Base-by-base conservation (phyloP, 2,113 vertebrate genomes). In the Junco hyemalis region DNA sequence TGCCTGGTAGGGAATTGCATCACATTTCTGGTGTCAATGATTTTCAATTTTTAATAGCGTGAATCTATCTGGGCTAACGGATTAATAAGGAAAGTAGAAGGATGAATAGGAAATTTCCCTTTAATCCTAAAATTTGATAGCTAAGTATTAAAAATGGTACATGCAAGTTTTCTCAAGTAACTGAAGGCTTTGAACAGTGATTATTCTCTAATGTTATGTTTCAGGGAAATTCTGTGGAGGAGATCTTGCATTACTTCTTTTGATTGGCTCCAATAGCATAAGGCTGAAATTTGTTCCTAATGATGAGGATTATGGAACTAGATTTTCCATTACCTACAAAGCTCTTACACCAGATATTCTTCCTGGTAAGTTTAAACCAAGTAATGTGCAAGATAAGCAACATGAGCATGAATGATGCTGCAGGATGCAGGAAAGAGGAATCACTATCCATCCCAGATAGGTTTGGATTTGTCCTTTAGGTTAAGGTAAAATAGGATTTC, bases 211-310 rank as follows among this genome's bases (percentile, higher is more conserved):
- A 73, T 53, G 36, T 3, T 21, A 5, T 70, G 33, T 96, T 97
- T 22, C 97, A 99, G 98, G 97, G 4, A 97, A 97, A 69, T 98
- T 98, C 92, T 99, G 98, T 91, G 98, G 98, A 59, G 73, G 60
- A 77, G 82, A 84, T 20, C 61, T 81, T 21, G 97, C 97, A 25
- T 79, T 95, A 19, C 97, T 97, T 4, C 23, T 99, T 86, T 96
- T 98, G 33, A 78, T 99, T 45, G 95, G 96, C 33, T 97, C 97
- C 92, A 96, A 83, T 20, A 96, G 86, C 63, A 53, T 98, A 81
- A 96, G 56, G 21, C 96, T 99, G 33, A 94, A 97, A 86, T 99
- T 99, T 88, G 80, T 97, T 92, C 98, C 98, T 92, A 98, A 99
- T 64, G 79, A 92, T 77, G 98, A 96, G 54, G 76, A 91, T 71